Base-by-base conservation (phyloP, 2,888 invertebrate genomes). In the Lycophotia porphyrea region DNA sequence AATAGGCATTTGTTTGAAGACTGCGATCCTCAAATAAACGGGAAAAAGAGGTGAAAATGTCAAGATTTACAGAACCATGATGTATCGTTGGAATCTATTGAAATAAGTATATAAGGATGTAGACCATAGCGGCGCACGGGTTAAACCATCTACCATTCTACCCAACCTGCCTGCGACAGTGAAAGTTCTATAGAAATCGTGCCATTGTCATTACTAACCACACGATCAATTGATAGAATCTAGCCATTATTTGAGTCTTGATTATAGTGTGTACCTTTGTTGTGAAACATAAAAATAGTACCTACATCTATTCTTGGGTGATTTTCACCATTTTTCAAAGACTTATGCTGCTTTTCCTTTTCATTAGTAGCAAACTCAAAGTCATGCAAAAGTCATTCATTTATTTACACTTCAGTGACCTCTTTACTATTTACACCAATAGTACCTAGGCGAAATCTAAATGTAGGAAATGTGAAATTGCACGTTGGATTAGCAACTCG, bases 151-250 rank as follows among this genome's bases (percentile, higher is more conserved):
- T 39, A 27, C 34, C 47, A 4, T n/a, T n/a, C n/a, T n/a, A n/a
- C n/a, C n/a, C n/a, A n/a, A n/a, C 39, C 8, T 21, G 31, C 13
- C 5, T 18, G n/a, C 0, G 21, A 11, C 34, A 27, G 67, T 42
- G 72, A 49, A 74, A 77, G 71, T 60, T 71, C 24, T 7, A 66
- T 15, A 55, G 74, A 74, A 64, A 80, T 63, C 15, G 34, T 44
- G 42, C 9, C 63, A 39, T 55, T 34, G 24, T 47, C 31, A 63
- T 52, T n/a, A n/a, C 36, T 49, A 52, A 13, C 31, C 49, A 4
- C 15, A 27, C 31, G 15, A 55, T 64, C 55, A 39, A 47, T 47
- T 27, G 13, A 15, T 18, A 42, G 36, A 13, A 39, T 9, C n/a
- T 42, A 21, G 24, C 11, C 24, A 27, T 36, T 24, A 7, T 11